Conservation (phyloP, 2,797 vertebrate species). For the Smutsia gigantea region DNA sequence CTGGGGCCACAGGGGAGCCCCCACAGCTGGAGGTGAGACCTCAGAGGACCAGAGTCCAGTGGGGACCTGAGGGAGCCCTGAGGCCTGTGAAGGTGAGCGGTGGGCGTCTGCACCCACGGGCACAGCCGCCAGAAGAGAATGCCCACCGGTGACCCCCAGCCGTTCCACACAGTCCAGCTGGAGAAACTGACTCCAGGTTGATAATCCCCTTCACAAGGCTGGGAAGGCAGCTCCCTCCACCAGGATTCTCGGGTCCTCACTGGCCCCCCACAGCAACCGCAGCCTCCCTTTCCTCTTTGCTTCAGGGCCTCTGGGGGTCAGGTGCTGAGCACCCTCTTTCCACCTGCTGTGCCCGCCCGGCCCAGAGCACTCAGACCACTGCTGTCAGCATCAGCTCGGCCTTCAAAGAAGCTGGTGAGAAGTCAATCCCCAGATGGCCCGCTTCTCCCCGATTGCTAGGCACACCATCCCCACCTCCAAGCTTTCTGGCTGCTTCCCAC, state of each 20-base stretch:
- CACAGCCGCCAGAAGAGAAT: too few relatives aligned
- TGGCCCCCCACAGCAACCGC: not conserved
- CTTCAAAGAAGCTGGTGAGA: not conserved
- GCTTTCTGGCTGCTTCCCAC: not conserved
- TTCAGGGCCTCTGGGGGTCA: not conserved
- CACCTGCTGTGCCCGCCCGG: not conserved
- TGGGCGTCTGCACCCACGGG: too few relatives aligned
- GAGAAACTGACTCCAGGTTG: not conserved
- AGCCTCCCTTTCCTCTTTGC: not conserved
- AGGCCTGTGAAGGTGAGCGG: too few relatives aligned
- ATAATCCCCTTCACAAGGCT: not conserved
- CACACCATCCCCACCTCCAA: too few relatives aligned
- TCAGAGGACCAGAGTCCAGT: too few relatives aligned
- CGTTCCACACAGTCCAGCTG: not conserved
- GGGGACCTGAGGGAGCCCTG: too few relatives aligned
- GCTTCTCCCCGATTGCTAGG: not conserved
- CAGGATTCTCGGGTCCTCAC: not conserved
- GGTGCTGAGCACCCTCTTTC: not conserved
- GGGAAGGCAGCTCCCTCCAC: not conserved
- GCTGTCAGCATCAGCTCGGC: accelerated
- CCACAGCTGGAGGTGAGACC: too few relatives aligned
- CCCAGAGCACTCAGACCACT: not conserved
- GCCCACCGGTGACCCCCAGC: too few relatives aligned
- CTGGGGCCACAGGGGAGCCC: too few relatives aligned
- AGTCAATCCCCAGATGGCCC: not conserved